phyloP scores from a whole-genome alignment of 2,888 invertebrate genomes.

The Metalampra italica region DNA sequence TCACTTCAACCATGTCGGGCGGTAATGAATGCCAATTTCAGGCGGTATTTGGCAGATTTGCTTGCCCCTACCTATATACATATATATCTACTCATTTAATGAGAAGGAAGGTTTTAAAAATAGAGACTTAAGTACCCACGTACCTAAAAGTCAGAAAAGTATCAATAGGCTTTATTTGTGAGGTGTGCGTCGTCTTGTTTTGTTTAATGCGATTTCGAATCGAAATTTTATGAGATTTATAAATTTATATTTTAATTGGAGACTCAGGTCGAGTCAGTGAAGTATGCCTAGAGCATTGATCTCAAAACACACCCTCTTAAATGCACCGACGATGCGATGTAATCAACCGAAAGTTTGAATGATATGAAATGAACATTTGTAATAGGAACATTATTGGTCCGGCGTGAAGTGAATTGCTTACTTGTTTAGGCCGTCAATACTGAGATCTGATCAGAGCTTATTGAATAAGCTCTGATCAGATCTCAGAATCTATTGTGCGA shows the following conservation, averaged over 20 bases:
- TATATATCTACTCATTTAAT: no score
- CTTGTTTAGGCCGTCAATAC: constrained; percentile 32
- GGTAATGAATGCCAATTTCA: constrained; percentile 3
- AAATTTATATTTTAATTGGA: no score
- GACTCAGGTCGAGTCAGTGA: no score
- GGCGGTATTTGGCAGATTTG: no score
- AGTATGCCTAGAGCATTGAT: not conserved
- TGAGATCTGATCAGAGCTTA: constrained; percentile 42
- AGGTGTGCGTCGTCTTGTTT: no score
- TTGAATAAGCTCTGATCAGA: constrained; percentile 48
- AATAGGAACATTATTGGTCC: constrained; percentile 25
- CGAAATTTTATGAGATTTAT: no score
- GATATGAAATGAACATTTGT: constrained; percentile 14
- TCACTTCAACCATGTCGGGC: not conserved
- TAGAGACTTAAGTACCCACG: no score
- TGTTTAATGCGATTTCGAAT: no score
- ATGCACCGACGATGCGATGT: constrained; percentile 10
- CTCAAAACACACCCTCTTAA: not conserved
- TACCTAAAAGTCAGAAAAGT: no score
- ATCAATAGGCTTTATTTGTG: no score
- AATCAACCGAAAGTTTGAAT: constrained; percentile 26
- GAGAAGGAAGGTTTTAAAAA: no score
- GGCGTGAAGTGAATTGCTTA: constrained; percentile 39
- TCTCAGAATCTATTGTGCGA: constrained; percentile 47
- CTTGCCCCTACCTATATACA: no score